These are phyloP conservation scores for Chrysocyon brachyurus DNA, from an alignment of 2,797 vertebrate genomes.

Conservation along the genomic window DNA sequence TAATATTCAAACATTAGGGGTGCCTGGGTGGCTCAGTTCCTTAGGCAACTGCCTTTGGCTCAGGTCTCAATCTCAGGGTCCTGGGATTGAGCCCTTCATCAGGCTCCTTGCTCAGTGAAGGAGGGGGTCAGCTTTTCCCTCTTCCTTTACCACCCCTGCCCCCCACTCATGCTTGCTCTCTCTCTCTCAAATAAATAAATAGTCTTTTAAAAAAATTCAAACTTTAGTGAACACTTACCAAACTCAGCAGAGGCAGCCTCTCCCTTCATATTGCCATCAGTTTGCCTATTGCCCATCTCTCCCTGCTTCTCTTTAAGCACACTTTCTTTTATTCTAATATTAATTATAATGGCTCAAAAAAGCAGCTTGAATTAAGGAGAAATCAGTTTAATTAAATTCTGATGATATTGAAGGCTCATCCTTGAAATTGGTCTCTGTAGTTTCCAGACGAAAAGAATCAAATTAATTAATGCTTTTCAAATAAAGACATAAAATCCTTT, in stretches of 20 bases:
- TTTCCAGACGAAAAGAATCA: constrained; percentile 41
- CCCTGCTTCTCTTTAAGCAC: neutral
- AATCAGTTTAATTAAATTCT: constrained; percentile 47
- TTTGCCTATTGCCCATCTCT: neutral
- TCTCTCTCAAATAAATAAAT: neutral
- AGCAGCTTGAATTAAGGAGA: constrained; percentile 15
- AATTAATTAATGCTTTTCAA: constrained; percentile 63
- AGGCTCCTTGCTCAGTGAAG: neutral
- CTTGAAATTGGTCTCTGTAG: neutral
- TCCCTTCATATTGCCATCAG: neutral
- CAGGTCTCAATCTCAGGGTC: too few species aligned
- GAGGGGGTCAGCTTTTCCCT: neutral
- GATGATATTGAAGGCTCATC: neutral
- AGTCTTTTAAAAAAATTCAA: neutral
- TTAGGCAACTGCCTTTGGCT: neutral
- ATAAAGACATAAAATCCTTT: neutral
- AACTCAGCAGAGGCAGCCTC: neutral
- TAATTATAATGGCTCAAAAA: neutral
- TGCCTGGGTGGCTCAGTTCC: neutral
- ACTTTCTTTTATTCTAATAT: neutral
- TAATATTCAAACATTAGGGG: neutral
- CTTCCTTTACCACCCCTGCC: neutral
- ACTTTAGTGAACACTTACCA: neutral
- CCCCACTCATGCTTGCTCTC: neutral
- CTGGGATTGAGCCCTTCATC: neutral